phyloP scores from a whole-genome alignment of 2,888 invertebrate species.

The Agrotis clavis region DNA sequence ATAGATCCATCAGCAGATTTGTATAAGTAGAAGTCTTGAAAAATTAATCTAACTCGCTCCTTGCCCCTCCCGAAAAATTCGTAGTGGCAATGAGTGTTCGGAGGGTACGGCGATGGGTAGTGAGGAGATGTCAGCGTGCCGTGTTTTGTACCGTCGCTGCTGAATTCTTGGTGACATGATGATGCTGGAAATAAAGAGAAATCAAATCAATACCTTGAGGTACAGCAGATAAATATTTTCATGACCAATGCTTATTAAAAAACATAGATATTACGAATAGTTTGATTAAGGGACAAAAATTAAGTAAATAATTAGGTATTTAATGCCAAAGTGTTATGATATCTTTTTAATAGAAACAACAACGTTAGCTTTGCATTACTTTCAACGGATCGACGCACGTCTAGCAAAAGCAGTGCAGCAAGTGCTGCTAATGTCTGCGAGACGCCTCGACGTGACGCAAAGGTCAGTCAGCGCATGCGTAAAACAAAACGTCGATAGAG shows the following conservation, averaged over 20 bases:
- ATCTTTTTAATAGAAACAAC: background rate
- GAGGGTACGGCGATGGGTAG: conserved; percentile 96
- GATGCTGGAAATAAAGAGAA: conserved; percentile 92
- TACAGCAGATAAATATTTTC: background rate
- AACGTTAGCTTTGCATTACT: background rate
- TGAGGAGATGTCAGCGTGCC: conserved; percentile 96
- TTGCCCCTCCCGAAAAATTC: conserved; percentile 97
- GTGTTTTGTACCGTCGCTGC: conserved; percentile 95
- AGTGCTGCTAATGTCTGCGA: too few relatives aligned
- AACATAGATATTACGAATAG: too few relatives aligned
- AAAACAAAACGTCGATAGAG: conserved; percentile 58
- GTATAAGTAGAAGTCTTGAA: conserved; percentile 96
- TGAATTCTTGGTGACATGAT: conserved; percentile 94
- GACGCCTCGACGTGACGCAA: too few relatives aligned
- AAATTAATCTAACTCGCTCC: conserved; percentile 96
- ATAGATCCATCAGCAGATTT: conserved; percentile 92
- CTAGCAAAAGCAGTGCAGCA: background rate
- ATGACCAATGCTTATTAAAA: background rate
- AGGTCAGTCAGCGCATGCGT: conserved; percentile 63
- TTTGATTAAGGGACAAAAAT: background rate
- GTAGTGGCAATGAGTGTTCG: conserved; percentile 96
- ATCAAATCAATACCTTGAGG: background rate
- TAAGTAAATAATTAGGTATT: background rate
- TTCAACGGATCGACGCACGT: background rate
- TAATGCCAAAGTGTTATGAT: background rate